Conservation (phyloP, 2,113 vertebrate genomes). For the Phasianus colchicus region DNA sequence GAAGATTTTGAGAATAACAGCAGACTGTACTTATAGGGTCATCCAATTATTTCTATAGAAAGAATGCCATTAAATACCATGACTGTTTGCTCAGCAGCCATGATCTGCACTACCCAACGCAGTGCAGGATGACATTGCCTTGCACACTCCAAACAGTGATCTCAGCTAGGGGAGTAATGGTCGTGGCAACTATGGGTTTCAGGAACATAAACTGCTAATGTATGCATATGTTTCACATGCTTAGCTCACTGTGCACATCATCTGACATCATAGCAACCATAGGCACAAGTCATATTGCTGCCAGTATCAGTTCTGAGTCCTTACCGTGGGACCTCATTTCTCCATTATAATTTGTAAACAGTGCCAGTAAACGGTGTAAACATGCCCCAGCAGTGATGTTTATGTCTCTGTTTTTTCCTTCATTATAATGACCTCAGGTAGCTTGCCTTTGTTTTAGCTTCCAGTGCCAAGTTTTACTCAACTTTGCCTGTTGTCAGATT, state of each 20-base stretch:
- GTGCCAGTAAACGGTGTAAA: neutral
- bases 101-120: fast-evolving
- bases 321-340: neutral
- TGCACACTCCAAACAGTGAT: neutral
- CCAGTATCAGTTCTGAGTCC: neutral
- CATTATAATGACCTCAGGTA: neutral
- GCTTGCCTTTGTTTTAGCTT: neutral
- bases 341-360: neutral
- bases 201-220: neutral
- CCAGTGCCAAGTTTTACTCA: neutral
- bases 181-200: neutral
- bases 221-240: neutral
- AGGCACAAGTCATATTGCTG: neutral
- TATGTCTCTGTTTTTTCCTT: neutral
- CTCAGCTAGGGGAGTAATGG: neutral
- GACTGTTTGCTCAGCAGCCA: neutral
- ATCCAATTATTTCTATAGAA: neutral
- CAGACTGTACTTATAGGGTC: neutral
- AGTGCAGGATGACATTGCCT: neutral
- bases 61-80: neutral
- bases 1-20: neutral
- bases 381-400: neutral
- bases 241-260: neutral
- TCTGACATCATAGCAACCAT: neutral
- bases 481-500: neutral